Evolutionary conservation across 2,797 vertebrate genomes (phyloP).

Genomic region (Pangasius djambal): DNA sequence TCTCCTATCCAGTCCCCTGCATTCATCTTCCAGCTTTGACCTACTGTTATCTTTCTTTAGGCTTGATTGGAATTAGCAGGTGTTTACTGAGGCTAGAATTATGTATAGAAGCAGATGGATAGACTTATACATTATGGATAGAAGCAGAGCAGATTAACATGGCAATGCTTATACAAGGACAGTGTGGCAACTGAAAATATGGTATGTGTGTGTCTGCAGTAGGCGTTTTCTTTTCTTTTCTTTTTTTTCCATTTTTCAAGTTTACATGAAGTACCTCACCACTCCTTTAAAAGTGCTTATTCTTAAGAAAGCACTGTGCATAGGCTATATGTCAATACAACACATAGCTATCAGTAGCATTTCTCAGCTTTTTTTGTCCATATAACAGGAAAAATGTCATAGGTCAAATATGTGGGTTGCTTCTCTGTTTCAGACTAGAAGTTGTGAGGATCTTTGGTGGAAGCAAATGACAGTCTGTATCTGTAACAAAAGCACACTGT

Average conservation of each 20-base stretch:
- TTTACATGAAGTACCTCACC: neutral
- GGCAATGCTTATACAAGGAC: neutral
- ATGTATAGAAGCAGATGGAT: neutral
- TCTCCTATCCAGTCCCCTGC: neutral
- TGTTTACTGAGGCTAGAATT: neutral
- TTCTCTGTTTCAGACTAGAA: neutral
- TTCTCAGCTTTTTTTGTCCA: neutral
- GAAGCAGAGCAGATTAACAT: neutral
- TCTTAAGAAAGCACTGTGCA: neutral
- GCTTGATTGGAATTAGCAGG: neutral
- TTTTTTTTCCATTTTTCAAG: neutral
- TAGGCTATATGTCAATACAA: neutral
- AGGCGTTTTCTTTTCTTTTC: no score
- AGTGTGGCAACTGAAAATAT: neutral
- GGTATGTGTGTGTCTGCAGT: neutral
- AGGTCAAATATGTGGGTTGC: slow-evolving; percentile 16
- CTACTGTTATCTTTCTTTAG: neutral
- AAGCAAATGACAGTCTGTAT: neutral
- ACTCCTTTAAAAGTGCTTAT: neutral
- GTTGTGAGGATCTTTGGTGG: neutral
- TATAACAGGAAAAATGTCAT: neutral
- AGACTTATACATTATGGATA: neutral
- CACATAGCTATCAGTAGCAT: neutral
- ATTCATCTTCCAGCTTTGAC: neutral
- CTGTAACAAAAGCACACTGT: neutral